These are phyloP conservation scores for Acholoe squamosa DNA, from an alignment of 2,888 invertebrate species.

Conservation along the genomic window DNA sequence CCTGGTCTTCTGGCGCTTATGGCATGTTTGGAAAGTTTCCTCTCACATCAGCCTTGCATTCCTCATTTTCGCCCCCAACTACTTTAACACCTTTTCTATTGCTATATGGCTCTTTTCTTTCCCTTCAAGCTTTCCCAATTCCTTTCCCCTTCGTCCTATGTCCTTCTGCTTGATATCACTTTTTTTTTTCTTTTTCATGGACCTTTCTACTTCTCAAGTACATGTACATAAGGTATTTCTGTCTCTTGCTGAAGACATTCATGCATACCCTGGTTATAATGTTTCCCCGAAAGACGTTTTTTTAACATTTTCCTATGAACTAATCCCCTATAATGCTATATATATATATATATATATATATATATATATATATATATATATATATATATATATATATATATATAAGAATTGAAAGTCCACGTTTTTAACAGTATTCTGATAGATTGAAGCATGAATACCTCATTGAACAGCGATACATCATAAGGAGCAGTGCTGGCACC, in stretches of 20 bases:
- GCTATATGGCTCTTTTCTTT: not conserved
- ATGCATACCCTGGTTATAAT: no score
- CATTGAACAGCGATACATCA: not conserved
- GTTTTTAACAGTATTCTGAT: no score
- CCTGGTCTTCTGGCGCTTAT: not conserved
- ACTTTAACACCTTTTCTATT: not conserved
- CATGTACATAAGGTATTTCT: no score
- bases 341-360: no score
- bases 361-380: no score
- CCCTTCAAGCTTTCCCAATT: not conserved
- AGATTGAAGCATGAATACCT: no score
- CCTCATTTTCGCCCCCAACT: not conserved
- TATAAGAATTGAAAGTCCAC: no score
- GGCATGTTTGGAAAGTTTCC: not conserved
- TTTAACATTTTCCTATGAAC: no score
- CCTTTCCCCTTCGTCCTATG: not conserved
- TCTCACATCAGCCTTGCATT: not conserved
- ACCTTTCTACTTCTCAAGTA: not conserved
- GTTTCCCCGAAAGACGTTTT: no score
- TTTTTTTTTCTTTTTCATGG: not conserved
- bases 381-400: no score
- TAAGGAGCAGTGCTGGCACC: not conserved
- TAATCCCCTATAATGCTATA: no score
- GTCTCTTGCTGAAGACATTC: no score
- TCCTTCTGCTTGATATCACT: not conserved